Evolutionary conservation across 2,888 invertebrate species (phyloP).

Genomic region (Volucella inflata): DNA sequence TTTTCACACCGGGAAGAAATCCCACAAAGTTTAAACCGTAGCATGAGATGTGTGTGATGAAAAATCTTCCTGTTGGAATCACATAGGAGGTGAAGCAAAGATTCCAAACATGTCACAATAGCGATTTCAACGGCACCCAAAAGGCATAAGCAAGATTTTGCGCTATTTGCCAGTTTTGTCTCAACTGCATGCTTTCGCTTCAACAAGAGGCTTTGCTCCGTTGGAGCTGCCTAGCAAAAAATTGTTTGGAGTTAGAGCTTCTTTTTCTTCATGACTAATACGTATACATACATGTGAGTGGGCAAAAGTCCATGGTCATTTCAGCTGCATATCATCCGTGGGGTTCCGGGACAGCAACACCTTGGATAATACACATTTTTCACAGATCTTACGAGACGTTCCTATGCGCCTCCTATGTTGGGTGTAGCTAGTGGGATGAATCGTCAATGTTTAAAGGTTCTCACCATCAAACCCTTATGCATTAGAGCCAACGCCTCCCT

Average conservation of each 20-base stretch:
- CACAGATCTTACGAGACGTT: conserved; percentile 43
- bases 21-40: too few relatives aligned
- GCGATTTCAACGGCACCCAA: too few relatives aligned
- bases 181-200: too few relatives aligned
- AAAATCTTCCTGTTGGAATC: too few relatives aligned
- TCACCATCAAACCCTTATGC: conserved; percentile 5
- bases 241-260: background rate
- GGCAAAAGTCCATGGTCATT: background rate
- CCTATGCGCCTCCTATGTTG: conserved; percentile 58
- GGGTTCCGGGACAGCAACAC: conserved; percentile 59
- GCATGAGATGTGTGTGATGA: too few relatives aligned
- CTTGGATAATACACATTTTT: conserved; percentile 6
- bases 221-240: background rate
- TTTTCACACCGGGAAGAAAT: too few relatives aligned
- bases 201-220: too few relatives aligned
- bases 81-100: too few relatives aligned
- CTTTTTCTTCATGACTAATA: background rate
- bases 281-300: background rate
- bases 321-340: conserved; percentile 53
- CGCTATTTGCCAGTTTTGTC: too few relatives aligned
- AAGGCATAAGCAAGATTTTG: too few relatives aligned
- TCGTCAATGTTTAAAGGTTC: conserved; percentile 57
- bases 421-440: conserved; percentile 76
- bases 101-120: too few relatives aligned
- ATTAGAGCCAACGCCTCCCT: conserved; percentile 12